A percentile compares a stretch with the other conserved stretches of the same genome.
phyloP scores from a whole-genome alignment of 1,140 invertebrate genomes.

The Eriosoma lanigerum region DNA sequence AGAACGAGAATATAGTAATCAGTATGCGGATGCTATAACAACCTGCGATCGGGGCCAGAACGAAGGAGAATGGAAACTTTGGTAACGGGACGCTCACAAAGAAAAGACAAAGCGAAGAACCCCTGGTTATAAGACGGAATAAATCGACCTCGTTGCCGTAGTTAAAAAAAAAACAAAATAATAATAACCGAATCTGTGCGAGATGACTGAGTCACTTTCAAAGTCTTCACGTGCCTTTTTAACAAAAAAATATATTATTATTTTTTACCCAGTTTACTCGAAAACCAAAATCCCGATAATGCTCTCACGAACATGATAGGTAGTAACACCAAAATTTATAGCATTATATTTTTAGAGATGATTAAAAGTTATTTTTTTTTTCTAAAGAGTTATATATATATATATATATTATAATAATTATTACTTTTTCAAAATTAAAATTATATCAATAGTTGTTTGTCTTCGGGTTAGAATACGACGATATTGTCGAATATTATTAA shows the following conservation, averaged over 20 bases:
- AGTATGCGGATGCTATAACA: not conserved
- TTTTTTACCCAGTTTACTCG: not conserved
- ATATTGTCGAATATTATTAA: too few species aligned
- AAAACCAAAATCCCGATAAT: not conserved
- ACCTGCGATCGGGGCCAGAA: not conserved
- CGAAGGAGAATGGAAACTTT: not conserved
- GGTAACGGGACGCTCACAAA: not conserved
- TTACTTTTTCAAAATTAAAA: too few species aligned
- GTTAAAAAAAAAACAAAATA: not conserved
- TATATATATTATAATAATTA: too few species aligned
- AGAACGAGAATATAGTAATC: slow-evolving; percentile 28
- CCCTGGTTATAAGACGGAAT: slow-evolving; percentile 15
- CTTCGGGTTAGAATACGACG: too few species aligned
- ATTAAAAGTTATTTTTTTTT: too few species aligned
- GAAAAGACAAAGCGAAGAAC: not conserved
- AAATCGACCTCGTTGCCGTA: not conserved
- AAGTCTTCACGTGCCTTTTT: not conserved
- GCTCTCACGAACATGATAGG: too few species aligned
- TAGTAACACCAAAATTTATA: too few species aligned
- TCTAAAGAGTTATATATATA: too few species aligned
- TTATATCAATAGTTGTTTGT: too few species aligned
- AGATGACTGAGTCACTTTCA: not conserved
- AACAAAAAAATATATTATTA: not conserved
- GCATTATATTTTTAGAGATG: too few species aligned
- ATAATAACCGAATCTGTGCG: not conserved